Percentiles rank a stretch among this genome's conserved stretches.
phyloP scores from a whole-genome alignment of 2,888 invertebrate species.

The Charanyca ferruginea region DNA sequence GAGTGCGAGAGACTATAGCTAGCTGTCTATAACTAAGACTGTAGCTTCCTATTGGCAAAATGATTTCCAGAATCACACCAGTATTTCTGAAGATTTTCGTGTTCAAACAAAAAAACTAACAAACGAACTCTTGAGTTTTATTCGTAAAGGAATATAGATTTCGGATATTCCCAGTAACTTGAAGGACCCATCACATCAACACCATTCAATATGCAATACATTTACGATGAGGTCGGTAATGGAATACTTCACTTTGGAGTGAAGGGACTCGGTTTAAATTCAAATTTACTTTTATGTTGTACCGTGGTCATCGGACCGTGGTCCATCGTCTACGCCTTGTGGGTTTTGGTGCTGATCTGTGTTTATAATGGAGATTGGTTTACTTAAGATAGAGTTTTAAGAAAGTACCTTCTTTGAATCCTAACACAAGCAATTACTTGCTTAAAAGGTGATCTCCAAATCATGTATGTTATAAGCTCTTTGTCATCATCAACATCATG shows the following conservation, averaged over 20 bases:
- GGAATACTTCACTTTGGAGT: slow-evolving; percentile 56
- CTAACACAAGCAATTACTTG: no score
- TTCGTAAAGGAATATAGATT: no score
- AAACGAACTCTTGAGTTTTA: no score
- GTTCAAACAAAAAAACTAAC: no score
- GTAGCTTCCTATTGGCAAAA: no score
- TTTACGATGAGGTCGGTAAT: slow-evolving; percentile 60
- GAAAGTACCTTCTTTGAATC: background rate
- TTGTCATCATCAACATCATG: no score
- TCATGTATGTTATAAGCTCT: no score
- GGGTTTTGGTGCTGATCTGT: slow-evolving; percentile 39
- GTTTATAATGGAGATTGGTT: slow-evolving; percentile 33
- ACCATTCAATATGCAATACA: slow-evolving; percentile 64
- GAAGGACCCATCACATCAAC: slow-evolving; percentile 34
- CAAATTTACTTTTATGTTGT: slow-evolving; percentile 59
- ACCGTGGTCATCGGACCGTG: slow-evolving; percentile 40
- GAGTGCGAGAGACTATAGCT: no score
- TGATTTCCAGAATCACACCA: no score
- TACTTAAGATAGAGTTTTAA: background rate
- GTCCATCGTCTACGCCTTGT: slow-evolving; percentile 29
- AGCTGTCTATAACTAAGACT: no score
- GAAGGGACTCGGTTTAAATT: slow-evolving; percentile 53
- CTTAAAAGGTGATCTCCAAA: no score
- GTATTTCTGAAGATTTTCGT: no score
- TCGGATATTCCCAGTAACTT: slow-evolving; percentile 14